These are phyloP conservation scores for Ophonus ardosiacus DNA, from an alignment of 2,888 invertebrate genomes.

Conservation along the genomic window DNA sequence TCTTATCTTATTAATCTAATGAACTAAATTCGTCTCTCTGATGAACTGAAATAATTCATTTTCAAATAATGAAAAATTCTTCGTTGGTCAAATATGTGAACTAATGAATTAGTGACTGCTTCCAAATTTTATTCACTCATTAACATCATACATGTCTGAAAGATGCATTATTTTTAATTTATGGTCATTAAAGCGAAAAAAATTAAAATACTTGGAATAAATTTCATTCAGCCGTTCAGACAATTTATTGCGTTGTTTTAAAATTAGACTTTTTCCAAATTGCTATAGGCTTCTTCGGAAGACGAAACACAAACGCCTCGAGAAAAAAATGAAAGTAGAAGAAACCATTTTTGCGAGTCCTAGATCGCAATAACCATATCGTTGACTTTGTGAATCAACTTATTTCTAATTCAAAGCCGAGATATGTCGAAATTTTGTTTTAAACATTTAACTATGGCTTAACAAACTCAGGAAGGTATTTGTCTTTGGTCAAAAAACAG, in stretches of 20 bases:
- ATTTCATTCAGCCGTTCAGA: slow-evolving; percentile 9
- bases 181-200: slow-evolving; percentile 48
- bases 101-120: slow-evolving; percentile 2
- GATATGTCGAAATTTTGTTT: too few relatives aligned
- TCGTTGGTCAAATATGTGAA: neutral
- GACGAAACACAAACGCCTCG: neutral
- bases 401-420: too few relatives aligned
- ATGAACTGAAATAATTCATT: too few relatives aligned
- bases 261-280: slow-evolving; percentile 24
- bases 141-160: slow-evolving; percentile 47
- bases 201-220: slow-evolving; percentile 24
- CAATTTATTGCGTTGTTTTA: slow-evolving; percentile 26
- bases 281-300: neutral
- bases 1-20: too few relatives aligned
- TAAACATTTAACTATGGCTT: too few relatives aligned
- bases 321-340: neutral
- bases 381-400: too few relatives aligned
- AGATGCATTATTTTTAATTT: slow-evolving; percentile 44
- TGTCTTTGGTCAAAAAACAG: too few relatives aligned
- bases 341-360: too few relatives aligned
- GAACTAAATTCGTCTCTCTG: too few relatives aligned
- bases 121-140: slow-evolving; percentile 38
- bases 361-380: too few relatives aligned
- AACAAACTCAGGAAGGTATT: too few relatives aligned
- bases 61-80: neutral